A percentile compares a stretch with the other conserved stretches of the same genome.
Conservation (phyloP, 92 coral and sea anemone genomes). For the Plumapathes pennacea region DNA sequence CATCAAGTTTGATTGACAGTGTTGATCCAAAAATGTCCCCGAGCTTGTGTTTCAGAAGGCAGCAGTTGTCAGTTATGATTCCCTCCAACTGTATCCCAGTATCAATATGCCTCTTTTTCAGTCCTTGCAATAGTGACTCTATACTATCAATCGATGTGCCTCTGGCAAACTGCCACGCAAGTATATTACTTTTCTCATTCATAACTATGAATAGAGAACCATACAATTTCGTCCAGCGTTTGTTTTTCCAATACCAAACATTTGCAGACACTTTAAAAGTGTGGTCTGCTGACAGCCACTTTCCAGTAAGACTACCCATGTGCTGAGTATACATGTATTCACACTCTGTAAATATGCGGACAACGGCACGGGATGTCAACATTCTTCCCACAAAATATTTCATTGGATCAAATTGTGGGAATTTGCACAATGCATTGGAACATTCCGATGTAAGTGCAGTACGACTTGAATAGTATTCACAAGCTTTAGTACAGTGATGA, state of each 20-base stretch:
- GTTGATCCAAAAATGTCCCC: constrained; percentile 21
- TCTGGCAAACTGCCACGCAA: constrained; percentile 61
- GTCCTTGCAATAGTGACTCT: constrained; percentile 22
- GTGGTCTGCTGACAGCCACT: constrained; percentile 49
- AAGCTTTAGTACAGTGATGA: constrained; percentile 16
- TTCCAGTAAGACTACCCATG: constrained; percentile 26
- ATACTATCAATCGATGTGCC: constrained; percentile 53
- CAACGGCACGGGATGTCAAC: constrained; percentile 29
- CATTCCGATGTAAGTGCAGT: background rate
- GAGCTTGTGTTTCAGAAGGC: constrained; percentile 22
- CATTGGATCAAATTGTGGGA: constrained; percentile 21
- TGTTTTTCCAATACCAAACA: constrained; percentile 25
- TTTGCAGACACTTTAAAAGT: constrained; percentile 49
- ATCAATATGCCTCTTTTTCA: constrained; percentile 15
- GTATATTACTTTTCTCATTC: constrained; percentile 56
- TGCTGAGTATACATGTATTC: constrained; percentile 26
- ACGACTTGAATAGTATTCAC: constrained; percentile 4
- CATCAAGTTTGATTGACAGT: constrained; percentile 28
- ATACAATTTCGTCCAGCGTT: constrained; percentile 20
- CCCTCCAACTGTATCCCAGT: constrained; percentile 17
- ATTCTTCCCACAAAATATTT: constrained; percentile 34
- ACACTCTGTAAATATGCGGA: constrained; percentile 24
- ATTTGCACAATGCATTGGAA: constrained; percentile 4
- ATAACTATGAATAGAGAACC: constrained; percentile 50
- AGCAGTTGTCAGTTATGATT: constrained; percentile 43